phyloP scores from a whole-genome alignment of 2,797 vertebrate species.

The Cryptoblepharus egeriae region DNA sequence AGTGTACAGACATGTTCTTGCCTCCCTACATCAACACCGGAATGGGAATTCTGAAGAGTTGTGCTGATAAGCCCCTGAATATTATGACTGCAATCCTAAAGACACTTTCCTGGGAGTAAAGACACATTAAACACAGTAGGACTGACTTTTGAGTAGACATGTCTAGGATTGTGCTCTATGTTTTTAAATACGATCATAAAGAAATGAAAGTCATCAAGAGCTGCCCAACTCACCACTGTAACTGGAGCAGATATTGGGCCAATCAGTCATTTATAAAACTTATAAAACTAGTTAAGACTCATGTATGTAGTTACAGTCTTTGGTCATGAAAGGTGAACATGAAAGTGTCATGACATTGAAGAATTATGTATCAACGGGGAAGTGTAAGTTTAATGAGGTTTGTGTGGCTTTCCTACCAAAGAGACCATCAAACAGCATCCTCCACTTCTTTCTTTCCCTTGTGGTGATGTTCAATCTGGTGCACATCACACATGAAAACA shows the following conservation, averaged over 20 bases:
- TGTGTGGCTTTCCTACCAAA: not conserved
- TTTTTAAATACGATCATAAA: no score
- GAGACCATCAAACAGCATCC: slow-evolving; percentile 2
- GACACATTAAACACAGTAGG: no score
- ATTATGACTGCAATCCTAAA: no score
- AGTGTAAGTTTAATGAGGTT: not conserved
- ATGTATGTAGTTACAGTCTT: slow-evolving; percentile 14
- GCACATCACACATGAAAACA: slow-evolving; percentile 45
- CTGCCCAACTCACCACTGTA: no score
- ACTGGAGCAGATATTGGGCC: not conserved
- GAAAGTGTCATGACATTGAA: not conserved
- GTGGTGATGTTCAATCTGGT: slow-evolving; percentile 47
- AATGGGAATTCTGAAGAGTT: no score
- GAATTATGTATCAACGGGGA: not conserved
- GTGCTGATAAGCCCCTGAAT: no score
- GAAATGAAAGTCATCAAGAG: no score
- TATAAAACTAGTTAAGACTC: not conserved
- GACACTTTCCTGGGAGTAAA: no score
- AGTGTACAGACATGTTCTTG: no score
- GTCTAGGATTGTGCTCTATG: no score
- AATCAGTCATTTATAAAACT: not conserved
- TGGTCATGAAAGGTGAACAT: slow-evolving; percentile 29
- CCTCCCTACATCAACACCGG: no score
- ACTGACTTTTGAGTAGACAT: no score
- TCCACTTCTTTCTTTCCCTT: slow-evolving; percentile 46